Conservation (phyloP, 2,888 invertebrate genomes). For the Xestia rhomboidea region DNA sequence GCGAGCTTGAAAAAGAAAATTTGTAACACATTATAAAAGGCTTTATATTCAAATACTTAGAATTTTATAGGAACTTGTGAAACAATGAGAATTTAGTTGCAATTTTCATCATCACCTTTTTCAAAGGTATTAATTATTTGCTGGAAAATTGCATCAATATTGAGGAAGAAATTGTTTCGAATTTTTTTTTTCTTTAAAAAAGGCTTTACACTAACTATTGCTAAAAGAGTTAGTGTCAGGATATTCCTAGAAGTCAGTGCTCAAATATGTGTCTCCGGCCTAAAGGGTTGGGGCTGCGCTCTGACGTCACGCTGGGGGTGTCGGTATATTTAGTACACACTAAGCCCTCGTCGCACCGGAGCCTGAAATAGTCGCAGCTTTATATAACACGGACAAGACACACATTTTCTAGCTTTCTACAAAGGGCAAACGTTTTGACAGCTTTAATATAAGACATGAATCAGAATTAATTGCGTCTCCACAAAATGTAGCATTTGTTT, state of each 20-base stretch:
- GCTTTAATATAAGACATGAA: slow-evolving; percentile 20
- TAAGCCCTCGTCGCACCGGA: slow-evolving; percentile 47
- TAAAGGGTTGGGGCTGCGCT: slow-evolving; percentile 35
- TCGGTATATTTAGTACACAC: slow-evolving; percentile 66
- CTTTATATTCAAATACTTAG: background rate
- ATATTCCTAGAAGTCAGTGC: background rate
- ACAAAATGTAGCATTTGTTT: background rate
- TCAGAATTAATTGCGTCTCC: slow-evolving; percentile 27
- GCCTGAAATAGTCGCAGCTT: slow-evolving; percentile 58
- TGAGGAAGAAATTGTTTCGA: background rate
- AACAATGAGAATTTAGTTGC: background rate
- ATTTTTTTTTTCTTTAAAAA: background rate
- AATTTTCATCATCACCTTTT: background rate
- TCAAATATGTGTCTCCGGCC: slow-evolving; percentile 20
- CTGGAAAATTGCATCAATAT: background rate
- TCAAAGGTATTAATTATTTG: background rate
- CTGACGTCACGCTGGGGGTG: slow-evolving; percentile 64
- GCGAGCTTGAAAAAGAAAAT: background rate
- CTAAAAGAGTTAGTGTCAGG: background rate
- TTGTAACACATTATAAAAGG: background rate
- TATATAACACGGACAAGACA: slow-evolving; percentile 55
- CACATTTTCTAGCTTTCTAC: slow-evolving; percentile 45
- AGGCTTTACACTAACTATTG: background rate
- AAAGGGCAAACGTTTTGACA: slow-evolving; percentile 48
- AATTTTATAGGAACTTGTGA: background rate